These are phyloP conservation scores for Pocillopora verrucosa DNA, from an alignment of 64 coral and sea anemone genomes.

Conservation along the genomic window DNA sequence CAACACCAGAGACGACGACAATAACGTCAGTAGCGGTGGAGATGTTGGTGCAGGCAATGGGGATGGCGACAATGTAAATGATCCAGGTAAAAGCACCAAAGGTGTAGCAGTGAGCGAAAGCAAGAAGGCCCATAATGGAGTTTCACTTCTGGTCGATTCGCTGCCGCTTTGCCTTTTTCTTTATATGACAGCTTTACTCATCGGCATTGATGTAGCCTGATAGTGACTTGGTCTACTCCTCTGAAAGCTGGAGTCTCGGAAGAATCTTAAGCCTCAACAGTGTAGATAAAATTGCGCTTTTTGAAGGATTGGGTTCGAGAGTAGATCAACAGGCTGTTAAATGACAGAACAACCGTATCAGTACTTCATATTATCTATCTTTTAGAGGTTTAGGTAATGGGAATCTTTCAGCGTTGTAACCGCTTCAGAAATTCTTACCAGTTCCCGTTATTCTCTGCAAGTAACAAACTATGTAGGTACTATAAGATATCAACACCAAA, in stretches of 20 bases:
- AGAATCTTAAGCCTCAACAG: background rate
- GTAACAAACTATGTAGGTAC: too few species aligned
- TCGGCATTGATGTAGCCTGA: background rate
- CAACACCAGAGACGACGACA: constrained; percentile 1
- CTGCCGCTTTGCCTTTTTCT: background rate
- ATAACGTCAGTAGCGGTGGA: background rate
- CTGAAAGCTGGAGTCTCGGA: background rate
- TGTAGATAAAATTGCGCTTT: background rate
- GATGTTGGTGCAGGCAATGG: too few species aligned
- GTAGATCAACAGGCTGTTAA: too few species aligned
- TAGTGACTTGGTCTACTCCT: background rate
- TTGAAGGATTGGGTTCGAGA: too few species aligned
- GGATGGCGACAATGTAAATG: background rate
- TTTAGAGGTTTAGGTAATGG: too few species aligned
- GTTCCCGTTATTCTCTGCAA: too few species aligned
- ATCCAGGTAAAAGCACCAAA: background rate
- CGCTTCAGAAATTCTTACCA: too few species aligned
- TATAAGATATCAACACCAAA: too few species aligned
- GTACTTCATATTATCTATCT: too few species aligned
- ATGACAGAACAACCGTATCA: too few species aligned
- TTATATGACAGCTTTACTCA: background rate
- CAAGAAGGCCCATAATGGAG: background rate
- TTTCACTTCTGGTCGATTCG: background rate
- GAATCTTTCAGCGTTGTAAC: too few species aligned
- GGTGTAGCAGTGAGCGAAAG: background rate